phyloP scores from a whole-genome alignment of 2,113 vertebrate species.

The Danionella cerebrum region DNA sequence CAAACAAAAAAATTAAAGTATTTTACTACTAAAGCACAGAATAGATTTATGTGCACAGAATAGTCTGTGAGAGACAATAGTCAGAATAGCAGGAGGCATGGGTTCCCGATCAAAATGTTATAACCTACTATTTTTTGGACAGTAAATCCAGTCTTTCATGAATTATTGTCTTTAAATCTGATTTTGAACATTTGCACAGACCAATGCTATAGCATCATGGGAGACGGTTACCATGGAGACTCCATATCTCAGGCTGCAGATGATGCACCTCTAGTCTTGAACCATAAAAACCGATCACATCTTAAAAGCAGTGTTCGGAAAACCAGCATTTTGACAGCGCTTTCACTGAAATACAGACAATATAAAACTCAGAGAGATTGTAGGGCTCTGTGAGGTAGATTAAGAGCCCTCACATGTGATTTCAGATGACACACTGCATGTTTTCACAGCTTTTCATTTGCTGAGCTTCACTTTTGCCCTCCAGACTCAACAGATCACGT shows the following conservation, averaged over 20 bases:
- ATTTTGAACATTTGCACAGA: constrained; percentile 4
- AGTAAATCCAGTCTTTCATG: not conserved
- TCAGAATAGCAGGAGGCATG: too few species aligned
- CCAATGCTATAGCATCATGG: not conserved
- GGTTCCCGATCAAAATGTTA: too few species aligned
- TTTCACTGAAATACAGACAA: not conserved
- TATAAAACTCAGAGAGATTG: not conserved
- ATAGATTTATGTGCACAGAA: too few species aligned
- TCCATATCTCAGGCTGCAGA: not conserved
- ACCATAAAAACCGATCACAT: not conserved
- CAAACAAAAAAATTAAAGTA: too few species aligned
- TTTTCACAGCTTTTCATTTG: too few species aligned
- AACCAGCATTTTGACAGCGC: not conserved
- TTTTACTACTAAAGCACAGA: too few species aligned
- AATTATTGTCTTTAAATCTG: constrained; percentile 20
- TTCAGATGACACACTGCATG: too few species aligned
- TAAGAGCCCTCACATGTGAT: too few species aligned
- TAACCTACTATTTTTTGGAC: not conserved
- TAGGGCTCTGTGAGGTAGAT: not conserved
- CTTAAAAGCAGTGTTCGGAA: not conserved
- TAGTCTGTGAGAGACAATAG: too few species aligned
- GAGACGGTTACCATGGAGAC: constrained; percentile 45
- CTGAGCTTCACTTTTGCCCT: too few species aligned
- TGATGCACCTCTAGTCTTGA: not conserved
- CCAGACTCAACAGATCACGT: too few species aligned